Conservation (phyloP, 2,797 vertebrate species). For the Caiman crocodilus region DNA sequence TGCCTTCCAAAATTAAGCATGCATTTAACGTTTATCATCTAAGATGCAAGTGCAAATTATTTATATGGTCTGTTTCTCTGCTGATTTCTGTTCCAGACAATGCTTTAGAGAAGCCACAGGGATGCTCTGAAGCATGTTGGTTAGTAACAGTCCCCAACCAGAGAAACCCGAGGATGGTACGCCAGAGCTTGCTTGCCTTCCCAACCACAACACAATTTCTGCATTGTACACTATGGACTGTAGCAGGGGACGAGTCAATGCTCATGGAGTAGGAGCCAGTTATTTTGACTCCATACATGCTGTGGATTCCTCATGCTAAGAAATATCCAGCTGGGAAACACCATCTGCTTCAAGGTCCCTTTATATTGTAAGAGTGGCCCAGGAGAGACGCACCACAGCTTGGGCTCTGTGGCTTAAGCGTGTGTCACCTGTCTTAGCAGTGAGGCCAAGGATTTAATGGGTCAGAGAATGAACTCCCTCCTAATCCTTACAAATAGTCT, state of each 20-base stretch:
- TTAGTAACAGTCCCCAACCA: neutral
- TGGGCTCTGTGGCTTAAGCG: neutral
- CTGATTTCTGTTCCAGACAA: too few species aligned
- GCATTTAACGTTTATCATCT: too few species aligned
- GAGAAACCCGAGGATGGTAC: neutral
- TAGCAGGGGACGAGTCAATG: neutral
- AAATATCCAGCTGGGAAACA: neutral
- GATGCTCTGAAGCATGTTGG: neutral
- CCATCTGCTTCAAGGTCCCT: neutral
- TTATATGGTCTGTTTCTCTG: too few species aligned
- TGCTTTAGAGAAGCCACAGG: neutral
- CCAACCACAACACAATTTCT: neutral
- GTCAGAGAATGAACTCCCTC: neutral
- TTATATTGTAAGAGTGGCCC: neutral
- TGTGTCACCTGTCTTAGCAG: neutral
- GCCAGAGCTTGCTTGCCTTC: rapidly evolving
- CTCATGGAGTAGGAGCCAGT: neutral
- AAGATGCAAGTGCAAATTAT: too few species aligned
- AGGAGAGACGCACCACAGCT: too few species aligned
- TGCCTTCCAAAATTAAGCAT: neutral
- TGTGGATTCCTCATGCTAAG: neutral
- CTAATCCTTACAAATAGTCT: neutral
- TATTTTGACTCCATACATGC: neutral
- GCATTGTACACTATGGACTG: neutral
- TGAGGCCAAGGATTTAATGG: too few species aligned